Conservation (phyloP, 1,140 invertebrate genomes). For the Papilio machaon region DNA sequence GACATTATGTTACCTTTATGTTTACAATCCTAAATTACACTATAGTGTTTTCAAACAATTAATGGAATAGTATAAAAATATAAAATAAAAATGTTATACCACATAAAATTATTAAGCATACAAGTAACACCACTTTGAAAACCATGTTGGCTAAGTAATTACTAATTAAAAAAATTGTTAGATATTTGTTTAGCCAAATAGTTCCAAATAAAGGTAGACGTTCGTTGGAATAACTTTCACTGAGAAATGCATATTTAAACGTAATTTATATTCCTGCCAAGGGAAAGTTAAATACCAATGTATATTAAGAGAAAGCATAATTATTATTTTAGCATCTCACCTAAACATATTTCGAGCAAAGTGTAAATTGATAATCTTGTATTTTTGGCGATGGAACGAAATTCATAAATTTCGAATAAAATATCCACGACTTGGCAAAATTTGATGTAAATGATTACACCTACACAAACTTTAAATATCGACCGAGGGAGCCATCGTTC, state of each 20-base stretch:
- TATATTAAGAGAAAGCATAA: slow-evolving; percentile 61
- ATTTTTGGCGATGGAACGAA: neutral
- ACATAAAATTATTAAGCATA: too few species aligned
- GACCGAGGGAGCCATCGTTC: slow-evolving; percentile 43
- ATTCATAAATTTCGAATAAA: neutral
- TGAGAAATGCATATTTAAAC: slow-evolving; percentile 49
- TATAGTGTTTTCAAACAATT: too few species aligned
- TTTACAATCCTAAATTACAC: too few species aligned
- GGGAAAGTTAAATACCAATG: slow-evolving; percentile 58
- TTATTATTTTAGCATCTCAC: slow-evolving; percentile 47
- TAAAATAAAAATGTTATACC: too few species aligned
- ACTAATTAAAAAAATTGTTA: neutral
- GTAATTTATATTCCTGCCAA: slow-evolving; percentile 57
- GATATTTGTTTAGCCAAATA: neutral
- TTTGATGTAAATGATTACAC: slow-evolving; percentile 51
- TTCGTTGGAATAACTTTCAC: slow-evolving; percentile 56
- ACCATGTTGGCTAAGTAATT: neutral
- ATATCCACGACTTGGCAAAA: slow-evolving; percentile 10
- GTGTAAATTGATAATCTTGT: slow-evolving; percentile 39
- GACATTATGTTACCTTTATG: too few species aligned
- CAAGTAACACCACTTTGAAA: too few species aligned
- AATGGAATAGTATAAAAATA: neutral
- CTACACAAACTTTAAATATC: slow-evolving; percentile 54
- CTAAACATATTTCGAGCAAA: slow-evolving; percentile 51
- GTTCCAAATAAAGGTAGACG: slow-evolving; percentile 25